Evolutionary conservation across 2,113 vertebrate species (phyloP).

Genomic region (Rhea pennata): DNA sequence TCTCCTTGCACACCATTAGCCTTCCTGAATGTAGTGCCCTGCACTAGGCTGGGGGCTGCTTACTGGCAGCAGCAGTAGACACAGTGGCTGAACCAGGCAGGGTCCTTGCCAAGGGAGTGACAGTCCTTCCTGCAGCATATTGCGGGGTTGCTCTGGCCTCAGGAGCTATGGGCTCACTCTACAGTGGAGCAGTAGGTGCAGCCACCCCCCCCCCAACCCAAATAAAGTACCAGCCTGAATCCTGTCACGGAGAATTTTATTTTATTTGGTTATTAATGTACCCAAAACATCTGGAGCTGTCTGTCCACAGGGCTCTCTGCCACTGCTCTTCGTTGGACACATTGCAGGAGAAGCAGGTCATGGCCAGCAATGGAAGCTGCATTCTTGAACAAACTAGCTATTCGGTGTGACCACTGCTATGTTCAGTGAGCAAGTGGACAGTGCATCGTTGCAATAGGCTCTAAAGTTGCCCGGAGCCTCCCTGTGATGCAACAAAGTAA

Average conservation of each 20-base stretch:
- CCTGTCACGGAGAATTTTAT: background rate
- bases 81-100: background rate
- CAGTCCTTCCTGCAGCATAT: background rate
- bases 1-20: rapidly evolving
- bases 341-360: rapidly evolving
- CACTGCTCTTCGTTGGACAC: background rate
- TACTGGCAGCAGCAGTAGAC: background rate
- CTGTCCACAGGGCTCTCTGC: background rate
- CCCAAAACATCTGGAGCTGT: background rate
- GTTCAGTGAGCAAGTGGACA: rapidly evolving
- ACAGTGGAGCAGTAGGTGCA: background rate
- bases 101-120: background rate
- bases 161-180: background rate
- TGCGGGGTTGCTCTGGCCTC: background rate
- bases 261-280: background rate
- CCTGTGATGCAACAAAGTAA: rapidly evolving
- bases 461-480: background rate
- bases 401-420: background rate
- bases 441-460: background rate
- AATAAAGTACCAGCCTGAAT: background rate
- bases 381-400: background rate
- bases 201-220: background rate
- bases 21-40: background rate
- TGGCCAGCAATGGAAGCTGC: background rate
- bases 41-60: background rate